Percentiles rank a stretch among this genome's conserved stretches.
phyloP scores from a whole-genome alignment of 2,888 invertebrate genomes.

The Parascotia fuliginaria region DNA sequence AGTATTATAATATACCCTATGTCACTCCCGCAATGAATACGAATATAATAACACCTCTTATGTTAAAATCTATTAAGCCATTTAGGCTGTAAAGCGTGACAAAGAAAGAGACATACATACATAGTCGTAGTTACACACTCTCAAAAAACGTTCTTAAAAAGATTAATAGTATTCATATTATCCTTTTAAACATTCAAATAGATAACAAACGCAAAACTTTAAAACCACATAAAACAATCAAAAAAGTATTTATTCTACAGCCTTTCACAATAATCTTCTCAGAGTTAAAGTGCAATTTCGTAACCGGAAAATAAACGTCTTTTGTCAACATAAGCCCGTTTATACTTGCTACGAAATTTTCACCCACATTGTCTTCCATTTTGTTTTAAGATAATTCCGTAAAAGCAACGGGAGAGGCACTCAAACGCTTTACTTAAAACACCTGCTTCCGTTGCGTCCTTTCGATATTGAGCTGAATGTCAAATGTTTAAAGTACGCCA shows the following conservation, averaged over 20 bases:
- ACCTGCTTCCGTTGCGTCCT: constrained; percentile 15
- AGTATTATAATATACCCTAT: no score
- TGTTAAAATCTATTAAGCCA: no score
- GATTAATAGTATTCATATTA: no score
- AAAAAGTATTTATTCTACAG: neutral
- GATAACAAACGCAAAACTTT: no score
- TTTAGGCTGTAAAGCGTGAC: no score
- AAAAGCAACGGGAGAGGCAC: constrained; percentile 4
- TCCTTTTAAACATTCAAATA: no score
- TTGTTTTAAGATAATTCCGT: constrained; percentile 20
- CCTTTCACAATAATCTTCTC: neutral
- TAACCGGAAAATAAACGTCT: neutral
- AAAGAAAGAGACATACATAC: no score
- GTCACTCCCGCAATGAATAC: no score
- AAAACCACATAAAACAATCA: neutral
- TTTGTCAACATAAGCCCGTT: constrained; percentile 5
- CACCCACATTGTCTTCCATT: constrained; percentile 12
- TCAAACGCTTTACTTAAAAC: constrained; percentile 8
- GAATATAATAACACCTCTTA: no score
- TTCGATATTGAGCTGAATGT: constrained; percentile 10
- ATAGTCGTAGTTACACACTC: no score
- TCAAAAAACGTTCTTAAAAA: no score
- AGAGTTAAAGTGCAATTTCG: neutral
- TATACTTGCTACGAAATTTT: constrained; percentile 4
- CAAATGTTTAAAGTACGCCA: constrained; percentile 18